Evolutionary conservation across 2,797 vertebrate genomes (phyloP).

Genomic region (Emys orbicularis): DNA sequence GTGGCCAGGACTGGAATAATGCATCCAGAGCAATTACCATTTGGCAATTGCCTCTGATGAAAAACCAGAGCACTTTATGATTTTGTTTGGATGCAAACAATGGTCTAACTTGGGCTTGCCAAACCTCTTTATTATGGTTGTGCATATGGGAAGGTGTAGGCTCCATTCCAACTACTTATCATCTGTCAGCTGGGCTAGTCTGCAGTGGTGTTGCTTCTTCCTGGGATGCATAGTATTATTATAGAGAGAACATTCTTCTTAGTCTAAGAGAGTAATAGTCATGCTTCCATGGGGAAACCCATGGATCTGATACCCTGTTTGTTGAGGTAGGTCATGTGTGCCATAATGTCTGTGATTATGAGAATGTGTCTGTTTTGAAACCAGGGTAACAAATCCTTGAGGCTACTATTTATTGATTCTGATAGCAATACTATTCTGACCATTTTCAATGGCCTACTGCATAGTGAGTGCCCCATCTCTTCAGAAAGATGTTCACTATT

Average conservation of each 20-base stretch:
- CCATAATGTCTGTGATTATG: background rate
- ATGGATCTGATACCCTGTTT: background rate
- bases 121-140: background rate
- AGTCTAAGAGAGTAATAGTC: background rate
- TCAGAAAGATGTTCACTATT: background rate
- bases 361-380: background rate
- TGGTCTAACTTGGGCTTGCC: background rate
- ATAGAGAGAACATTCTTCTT: background rate
- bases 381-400: background rate
- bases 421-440: background rate
- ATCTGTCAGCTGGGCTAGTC: background rate
- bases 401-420: background rate
- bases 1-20: background rate
- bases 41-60: background rate
- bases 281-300: background rate
- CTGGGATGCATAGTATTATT: background rate
- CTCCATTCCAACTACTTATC: background rate
- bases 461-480: fast-evolving
- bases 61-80: background rate
- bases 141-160: background rate
- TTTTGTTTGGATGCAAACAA: background rate
- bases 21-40: background rate
- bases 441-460: background rate
- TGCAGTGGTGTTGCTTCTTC: background rate
- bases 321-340: background rate